These are phyloP conservation scores for Volucella inanis DNA, from an alignment of 2,888 invertebrate genomes.

Conservation along the genomic window DNA sequence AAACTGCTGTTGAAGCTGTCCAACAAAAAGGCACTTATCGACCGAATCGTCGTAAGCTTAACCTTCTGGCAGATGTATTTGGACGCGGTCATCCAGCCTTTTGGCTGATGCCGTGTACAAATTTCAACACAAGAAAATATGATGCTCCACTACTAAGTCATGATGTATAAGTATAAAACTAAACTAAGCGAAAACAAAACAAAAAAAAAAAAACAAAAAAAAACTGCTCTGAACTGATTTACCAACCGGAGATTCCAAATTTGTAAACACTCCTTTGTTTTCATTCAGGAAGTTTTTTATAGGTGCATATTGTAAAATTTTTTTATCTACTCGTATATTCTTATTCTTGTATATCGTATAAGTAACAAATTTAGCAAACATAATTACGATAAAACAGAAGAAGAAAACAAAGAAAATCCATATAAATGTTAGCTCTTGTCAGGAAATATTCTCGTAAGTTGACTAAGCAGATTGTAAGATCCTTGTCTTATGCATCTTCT, in stretches of 20 bases:
- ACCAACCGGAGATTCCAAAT: slow-evolving; percentile 62
- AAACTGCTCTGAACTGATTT: slow-evolving; percentile 70
- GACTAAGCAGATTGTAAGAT: slow-evolving; percentile 60
- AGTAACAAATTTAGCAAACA: slow-evolving; percentile 34
- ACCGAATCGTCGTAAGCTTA: slow-evolving; percentile 86
- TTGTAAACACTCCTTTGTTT: slow-evolving; percentile 30
- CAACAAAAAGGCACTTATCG: slow-evolving; percentile 87
- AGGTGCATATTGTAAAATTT: slow-evolving; percentile 70
- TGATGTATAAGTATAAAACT: slow-evolving; percentile 79
- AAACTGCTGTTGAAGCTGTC: slow-evolving; percentile 92
- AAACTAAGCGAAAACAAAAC: neutral
- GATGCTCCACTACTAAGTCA: slow-evolving; percentile 82
- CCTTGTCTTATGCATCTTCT: slow-evolving; percentile 22
- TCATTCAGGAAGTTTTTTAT: slow-evolving; percentile 60
- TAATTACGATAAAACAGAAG: slow-evolving; percentile 16
- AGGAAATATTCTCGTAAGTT: slow-evolving; percentile 31
- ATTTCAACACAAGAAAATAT: slow-evolving; percentile 83
- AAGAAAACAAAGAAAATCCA: no score
- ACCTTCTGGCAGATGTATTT: slow-evolving; percentile 90
- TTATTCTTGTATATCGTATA: slow-evolving; percentile 38
- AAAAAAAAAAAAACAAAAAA: slow-evolving; percentile 15
- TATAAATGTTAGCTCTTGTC: slow-evolving; percentile 14
- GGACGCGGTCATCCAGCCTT: slow-evolving; percentile 88
- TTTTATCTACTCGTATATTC: slow-evolving; percentile 45
- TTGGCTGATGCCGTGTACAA: slow-evolving; percentile 89